These are phyloP conservation scores for Cariama cristata DNA, from an alignment of 2,113 vertebrate genomes.

Conservation along the genomic window DNA sequence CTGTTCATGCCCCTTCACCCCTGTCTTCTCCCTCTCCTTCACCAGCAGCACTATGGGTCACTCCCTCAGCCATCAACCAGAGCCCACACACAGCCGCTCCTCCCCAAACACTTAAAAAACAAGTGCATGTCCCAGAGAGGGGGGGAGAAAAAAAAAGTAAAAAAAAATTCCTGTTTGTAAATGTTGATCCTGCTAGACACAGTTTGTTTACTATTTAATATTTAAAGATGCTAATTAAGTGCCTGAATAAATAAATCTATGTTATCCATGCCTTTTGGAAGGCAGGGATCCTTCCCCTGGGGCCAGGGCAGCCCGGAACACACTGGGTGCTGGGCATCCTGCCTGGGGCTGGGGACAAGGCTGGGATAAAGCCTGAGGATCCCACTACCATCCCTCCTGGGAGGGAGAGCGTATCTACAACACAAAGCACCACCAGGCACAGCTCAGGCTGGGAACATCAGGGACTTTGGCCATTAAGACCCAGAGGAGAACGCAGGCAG, in stretches of 20 bases:
- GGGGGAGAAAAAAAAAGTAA: background rate
- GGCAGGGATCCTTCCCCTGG: background rate
- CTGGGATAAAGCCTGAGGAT: background rate
- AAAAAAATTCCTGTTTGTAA: conserved; percentile 60
- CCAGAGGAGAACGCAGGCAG: background rate
- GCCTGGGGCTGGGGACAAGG: background rate
- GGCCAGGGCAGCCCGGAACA: background rate
- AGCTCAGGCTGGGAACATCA: background rate
- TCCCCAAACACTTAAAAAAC: conserved; percentile 7
- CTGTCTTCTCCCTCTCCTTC: background rate
- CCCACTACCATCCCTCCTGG: background rate
- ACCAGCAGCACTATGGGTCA: background rate
- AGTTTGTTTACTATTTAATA: conserved; percentile 80
- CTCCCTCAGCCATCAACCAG: background rate
- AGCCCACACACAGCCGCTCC: background rate
- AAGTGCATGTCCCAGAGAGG: background rate
- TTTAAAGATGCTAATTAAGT: conserved; percentile 81
- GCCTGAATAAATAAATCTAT: conserved; percentile 73
- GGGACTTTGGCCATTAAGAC: background rate
- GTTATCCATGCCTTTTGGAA: conserved; percentile 22
- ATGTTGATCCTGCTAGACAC: conserved; percentile 68
- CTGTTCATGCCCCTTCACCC: background rate
- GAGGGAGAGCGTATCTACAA: background rate
- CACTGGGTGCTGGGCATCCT: background rate
- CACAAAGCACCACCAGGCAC: rapidly evolving